These are phyloP conservation scores for Elgonia sp. DNA, from an alignment of 2,888 invertebrate genomes.

Conservation along the genomic window DNA sequence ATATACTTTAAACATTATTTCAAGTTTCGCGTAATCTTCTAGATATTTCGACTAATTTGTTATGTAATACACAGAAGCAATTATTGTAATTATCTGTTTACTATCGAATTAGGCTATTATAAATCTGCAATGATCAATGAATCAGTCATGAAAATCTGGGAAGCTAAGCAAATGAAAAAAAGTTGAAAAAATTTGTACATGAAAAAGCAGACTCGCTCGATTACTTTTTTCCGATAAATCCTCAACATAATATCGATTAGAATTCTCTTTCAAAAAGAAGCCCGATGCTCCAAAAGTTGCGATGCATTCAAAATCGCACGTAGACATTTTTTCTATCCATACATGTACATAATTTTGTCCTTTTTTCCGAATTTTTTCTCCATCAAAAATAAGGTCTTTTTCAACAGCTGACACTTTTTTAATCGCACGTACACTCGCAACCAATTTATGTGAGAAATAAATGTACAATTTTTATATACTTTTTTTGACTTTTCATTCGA, in stretches of 20 bases:
- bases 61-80: background rate
- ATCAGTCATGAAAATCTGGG: background rate
- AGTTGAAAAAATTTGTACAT: background rate
- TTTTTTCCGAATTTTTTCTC: no score
- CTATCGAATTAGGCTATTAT: background rate
- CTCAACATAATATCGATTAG: background rate
- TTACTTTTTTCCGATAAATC: background rate
- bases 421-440: no score
- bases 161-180: background rate
- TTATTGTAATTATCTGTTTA: background rate
- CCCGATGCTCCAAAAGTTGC: background rate
- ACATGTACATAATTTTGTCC: no score
- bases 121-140: background rate
- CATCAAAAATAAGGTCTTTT: no score
- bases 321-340: no score
- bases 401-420: no score
- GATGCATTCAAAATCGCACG: background rate
- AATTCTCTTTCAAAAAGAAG: background rate
- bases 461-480: no score
- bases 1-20: no score
- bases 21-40: no score
- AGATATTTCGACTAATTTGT: background rate
- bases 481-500: no score
- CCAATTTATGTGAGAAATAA: no score
- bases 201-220: constrained; percentile 5